These are phyloP conservation scores for Syrista parreyssii DNA, from an alignment of 2,888 invertebrate genomes.

Conservation along the genomic window DNA sequence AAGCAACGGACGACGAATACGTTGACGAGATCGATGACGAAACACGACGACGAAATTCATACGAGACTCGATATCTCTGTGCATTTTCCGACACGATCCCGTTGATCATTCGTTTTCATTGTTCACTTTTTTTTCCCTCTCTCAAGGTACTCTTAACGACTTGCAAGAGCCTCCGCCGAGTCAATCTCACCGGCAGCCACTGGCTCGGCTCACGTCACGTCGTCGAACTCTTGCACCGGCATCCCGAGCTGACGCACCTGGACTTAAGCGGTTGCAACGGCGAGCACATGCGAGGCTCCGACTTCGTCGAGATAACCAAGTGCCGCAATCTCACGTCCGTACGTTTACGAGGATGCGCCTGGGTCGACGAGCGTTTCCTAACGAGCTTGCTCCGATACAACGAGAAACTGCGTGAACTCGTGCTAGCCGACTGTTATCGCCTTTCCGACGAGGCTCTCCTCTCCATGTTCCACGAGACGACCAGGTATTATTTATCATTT, in stretches of 20 bases:
- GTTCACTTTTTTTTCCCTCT: slow-evolving; percentile 18
- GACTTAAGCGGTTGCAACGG: slow-evolving; percentile 17
- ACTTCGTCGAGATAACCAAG: slow-evolving; percentile 31
- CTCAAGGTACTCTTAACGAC: slow-evolving; percentile 35
- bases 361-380: slow-evolving; percentile 28
- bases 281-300: slow-evolving; percentile 5
- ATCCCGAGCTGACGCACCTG: slow-evolving; percentile 9
- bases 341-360: slow-evolving; percentile 11
- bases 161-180: slow-evolving; percentile 30
- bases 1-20: background rate
- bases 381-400: slow-evolving; percentile 30
- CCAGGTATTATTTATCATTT: too few species aligned
- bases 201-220: slow-evolving; percentile 23
- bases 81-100: slow-evolving; percentile 29
- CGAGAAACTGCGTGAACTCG: slow-evolving; percentile 32
- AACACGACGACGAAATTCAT: background rate
- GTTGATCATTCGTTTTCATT: slow-evolving; percentile 25
- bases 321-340: slow-evolving; percentile 30
- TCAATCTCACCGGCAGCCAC: slow-evolving; percentile 31
- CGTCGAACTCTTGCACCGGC: slow-evolving; percentile 3
- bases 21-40: slow-evolving; percentile 3
- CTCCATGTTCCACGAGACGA: slow-evolving; percentile 21
- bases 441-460: slow-evolving; percentile 30
- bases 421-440: slow-evolving; percentile 31
- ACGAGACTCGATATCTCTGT: slow-evolving; percentile 19